A percentile compares a stretch with the other conserved stretches of the same genome.
Evolutionary conservation across 2,113 vertebrate genomes (phyloP).

Genomic region (Turnix velox): DNA sequence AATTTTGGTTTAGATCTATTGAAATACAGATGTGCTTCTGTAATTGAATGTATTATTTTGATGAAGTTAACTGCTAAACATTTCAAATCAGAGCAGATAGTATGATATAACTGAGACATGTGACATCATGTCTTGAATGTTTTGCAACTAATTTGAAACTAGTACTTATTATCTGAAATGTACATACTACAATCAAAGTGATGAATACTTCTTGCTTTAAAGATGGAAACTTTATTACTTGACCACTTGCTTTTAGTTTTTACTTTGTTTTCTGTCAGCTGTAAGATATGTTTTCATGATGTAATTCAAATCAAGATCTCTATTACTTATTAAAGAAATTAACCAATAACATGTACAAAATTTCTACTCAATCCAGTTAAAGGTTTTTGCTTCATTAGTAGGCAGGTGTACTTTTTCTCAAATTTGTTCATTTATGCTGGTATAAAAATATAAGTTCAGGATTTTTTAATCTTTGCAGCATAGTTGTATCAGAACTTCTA

Average conservation of each 20-base stretch:
- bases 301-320: neutral
- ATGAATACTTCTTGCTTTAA: neutral
- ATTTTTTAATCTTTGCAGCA: neutral
- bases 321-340: neutral
- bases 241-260: neutral
- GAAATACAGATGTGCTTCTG: neutral
- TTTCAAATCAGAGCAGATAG: neutral
- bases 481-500: neutral
- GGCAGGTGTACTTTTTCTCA: neutral
- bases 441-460: neutral
- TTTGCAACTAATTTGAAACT: neutral
- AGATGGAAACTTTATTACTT: neutral
- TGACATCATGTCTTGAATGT: neutral
- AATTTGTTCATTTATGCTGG: neutral
- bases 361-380: neutral
- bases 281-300: neutral
- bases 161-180: neutral
- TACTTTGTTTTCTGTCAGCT: neutral
- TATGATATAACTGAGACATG: neutral
- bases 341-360: neutral
- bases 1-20: neutral
- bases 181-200: neutral
- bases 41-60: neutral
- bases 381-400: neutral
- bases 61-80: neutral